Conservation (phyloP, 2,113 vertebrate species). For the Sylvietta virens region DNA sequence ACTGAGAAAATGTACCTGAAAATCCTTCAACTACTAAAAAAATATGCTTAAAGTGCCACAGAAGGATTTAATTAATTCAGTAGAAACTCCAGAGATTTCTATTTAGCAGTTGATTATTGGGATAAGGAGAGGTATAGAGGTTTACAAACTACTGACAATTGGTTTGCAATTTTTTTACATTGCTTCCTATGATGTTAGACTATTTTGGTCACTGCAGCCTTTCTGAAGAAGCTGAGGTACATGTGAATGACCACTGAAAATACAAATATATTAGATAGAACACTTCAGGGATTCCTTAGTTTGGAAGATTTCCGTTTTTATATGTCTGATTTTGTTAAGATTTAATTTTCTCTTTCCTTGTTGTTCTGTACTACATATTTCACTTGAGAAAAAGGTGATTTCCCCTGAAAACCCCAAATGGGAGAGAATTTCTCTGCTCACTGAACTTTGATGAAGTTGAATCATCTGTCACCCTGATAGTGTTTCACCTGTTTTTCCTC, state of each 20-base stretch:
- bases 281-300: not conserved
- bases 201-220: not conserved
- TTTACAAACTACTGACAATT: not conserved
- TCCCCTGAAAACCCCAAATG: not conserved
- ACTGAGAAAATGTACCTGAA: conserved; percentile 67
- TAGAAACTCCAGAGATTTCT: not conserved
- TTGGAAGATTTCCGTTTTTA: not conserved
- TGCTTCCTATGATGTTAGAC: not conserved
- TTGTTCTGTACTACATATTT: not conserved
- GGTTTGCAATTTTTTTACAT: not conserved
- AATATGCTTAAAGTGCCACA: not conserved
- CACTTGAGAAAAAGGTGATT: not conserved
- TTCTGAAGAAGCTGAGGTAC: not conserved
- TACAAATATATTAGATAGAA: not conserved
- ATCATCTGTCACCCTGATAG: not conserved
- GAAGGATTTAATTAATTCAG: not conserved
- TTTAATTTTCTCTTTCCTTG: not conserved
- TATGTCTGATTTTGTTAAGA: not conserved
- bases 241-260: not conserved
- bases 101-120: not conserved
- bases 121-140: not conserved
- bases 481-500: not conserved
- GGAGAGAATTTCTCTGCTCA: not conserved
- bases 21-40: conserved; percentile 65
- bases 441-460: not conserved